These are phyloP conservation scores for Atrina japonica DNA, from an alignment of 2,888 invertebrate species.

Conservation along the genomic window DNA sequence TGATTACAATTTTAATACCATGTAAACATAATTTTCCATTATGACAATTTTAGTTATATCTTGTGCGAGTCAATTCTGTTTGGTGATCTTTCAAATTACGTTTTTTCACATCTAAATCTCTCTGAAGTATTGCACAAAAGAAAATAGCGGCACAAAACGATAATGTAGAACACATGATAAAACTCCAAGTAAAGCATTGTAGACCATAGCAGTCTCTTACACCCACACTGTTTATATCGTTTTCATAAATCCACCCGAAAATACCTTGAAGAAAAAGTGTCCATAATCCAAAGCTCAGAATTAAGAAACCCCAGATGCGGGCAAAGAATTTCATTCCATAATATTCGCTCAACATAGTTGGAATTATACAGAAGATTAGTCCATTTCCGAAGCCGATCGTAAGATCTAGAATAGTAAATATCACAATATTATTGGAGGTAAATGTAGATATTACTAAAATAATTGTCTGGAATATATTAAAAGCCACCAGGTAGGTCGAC, in stretches of 20 bases:
- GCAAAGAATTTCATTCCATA: neutral
- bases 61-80: too few species aligned
- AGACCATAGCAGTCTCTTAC: neutral
- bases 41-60: too few species aligned
- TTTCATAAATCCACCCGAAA: constrained; percentile 1
- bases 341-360: neutral
- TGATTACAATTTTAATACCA: too few species aligned
- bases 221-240: neutral
- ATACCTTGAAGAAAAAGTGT: neutral
- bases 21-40: too few species aligned
- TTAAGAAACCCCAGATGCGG: neutral
- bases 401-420: neutral
- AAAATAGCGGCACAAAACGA: too few species aligned
- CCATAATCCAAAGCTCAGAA: neutral
- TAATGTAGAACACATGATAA: too few species aligned
- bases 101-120: too few species aligned
- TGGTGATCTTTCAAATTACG: too few species aligned
- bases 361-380: neutral
- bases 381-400: neutral
- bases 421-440: neutral
- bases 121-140: too few species aligned
- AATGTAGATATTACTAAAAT: neutral
- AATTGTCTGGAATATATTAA: neutral
- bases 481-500: neutral
- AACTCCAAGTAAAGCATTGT: neutral